Evolutionary conservation across 2,113 vertebrate species (phyloP).

Genomic region (Lanius ludovicianus): DNA sequence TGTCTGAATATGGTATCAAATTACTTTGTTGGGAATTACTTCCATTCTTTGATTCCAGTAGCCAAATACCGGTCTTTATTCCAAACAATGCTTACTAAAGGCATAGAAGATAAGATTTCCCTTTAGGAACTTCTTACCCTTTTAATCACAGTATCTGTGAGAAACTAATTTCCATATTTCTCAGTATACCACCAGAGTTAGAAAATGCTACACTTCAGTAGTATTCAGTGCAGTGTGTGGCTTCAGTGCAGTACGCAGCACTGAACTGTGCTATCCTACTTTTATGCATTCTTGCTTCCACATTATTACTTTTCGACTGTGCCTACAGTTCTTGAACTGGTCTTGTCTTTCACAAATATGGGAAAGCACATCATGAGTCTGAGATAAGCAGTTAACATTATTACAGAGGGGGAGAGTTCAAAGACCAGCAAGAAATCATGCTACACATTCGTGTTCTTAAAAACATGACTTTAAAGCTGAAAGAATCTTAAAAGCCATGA

Average conservation of each 20-base stretch:
- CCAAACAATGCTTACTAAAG: not conserved
- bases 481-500: not conserved
- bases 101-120: not conserved
- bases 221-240: not conserved
- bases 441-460: not conserved
- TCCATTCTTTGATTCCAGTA: not conserved
- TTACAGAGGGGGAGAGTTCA: not conserved
- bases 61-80: not conserved
- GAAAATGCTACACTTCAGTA: not conserved
- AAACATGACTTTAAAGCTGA: constrained; percentile 1
- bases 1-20: not conserved
- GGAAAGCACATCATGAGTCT: not conserved
- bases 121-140: not conserved
- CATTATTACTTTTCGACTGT: not conserved
- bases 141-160: not conserved
- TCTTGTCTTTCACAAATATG: not conserved
- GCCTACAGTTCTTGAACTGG: not conserved
- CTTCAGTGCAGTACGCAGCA: not conserved
- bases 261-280: not conserved
- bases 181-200: not conserved
- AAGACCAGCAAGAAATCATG: constrained; percentile 27
- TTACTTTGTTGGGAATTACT: not conserved
- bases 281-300: not conserved
- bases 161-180: not conserved
- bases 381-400: constrained; percentile 8